phyloP scores from a whole-genome alignment of 2,113 vertebrate species.

The Heterotis niloticus region DNA sequence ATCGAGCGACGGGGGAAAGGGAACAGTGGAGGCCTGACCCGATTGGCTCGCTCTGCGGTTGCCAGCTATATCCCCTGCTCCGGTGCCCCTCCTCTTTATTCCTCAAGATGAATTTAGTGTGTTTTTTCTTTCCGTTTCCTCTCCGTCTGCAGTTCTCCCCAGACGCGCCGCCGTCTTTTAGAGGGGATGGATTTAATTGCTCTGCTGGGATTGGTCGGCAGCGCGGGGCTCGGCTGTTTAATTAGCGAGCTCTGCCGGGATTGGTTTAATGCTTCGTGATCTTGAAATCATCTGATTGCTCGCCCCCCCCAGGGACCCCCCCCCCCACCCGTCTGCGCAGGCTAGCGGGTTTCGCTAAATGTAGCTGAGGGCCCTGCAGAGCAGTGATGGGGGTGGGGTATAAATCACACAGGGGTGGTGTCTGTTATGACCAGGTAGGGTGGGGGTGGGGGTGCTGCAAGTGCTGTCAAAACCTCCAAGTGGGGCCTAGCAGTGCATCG shows the following conservation, averaged over 20 bases:
- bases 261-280: constrained; percentile 98
- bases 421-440: constrained; percentile 31
- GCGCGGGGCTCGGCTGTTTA: constrained; percentile 99
- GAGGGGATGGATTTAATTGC: constrained; percentile 99
- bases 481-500: not conserved
- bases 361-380: constrained; percentile 67
- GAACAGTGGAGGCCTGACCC: constrained; percentile 78
- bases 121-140: constrained; percentile 73
- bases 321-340: constrained; percentile 64
- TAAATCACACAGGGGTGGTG: constrained; percentile 38
- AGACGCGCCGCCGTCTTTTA: constrained; percentile 97
- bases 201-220: constrained; percentile 99
- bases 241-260: constrained; percentile 99
- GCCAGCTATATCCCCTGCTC: constrained; percentile 55
- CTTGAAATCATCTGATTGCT: constrained; percentile 99
- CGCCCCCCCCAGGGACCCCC: constrained; percentile 76
- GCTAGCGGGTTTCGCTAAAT: constrained; percentile 77
- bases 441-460: not conserved
- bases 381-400: constrained; percentile 42
- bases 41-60: constrained; percentile 81
- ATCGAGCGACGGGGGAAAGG: constrained; percentile 80
- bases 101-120: constrained; percentile 90
- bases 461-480: constrained; percentile 4
- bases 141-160: constrained; percentile 73
- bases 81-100: constrained; percentile 48